Evolutionary conservation across 2,113 vertebrate genomes (phyloP).

Genomic region (Pedetes capensis): DNA sequence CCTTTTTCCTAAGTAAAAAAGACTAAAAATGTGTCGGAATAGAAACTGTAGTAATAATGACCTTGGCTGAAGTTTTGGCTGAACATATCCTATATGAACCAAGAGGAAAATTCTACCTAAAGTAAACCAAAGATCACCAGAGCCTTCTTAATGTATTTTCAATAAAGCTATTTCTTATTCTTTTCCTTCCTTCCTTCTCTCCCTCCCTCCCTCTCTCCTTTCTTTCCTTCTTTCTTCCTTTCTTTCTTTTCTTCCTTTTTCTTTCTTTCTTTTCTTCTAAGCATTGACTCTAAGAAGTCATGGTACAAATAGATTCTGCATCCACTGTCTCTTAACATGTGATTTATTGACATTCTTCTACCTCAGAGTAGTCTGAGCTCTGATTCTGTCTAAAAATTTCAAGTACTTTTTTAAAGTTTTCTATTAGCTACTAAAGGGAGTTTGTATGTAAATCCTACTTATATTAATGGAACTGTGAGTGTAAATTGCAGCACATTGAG

Average conservation of each 20-base stretch:
- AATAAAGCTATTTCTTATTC: not conserved
- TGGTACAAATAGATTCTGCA: not conserved
- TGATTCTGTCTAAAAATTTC: constrained; percentile 45
- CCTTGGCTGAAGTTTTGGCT: constrained; percentile 65
- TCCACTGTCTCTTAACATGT: not conserved
- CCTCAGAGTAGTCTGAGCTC: not conserved
- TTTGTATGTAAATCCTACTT: not conserved
- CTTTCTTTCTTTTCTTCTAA: not conserved
- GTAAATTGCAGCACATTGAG: constrained; percentile 12
- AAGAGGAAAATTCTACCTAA: constrained; percentile 57
- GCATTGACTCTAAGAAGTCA: constrained; percentile 23
- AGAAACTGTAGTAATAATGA: constrained; percentile 65
- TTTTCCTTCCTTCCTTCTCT: not conserved
- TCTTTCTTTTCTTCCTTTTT: not conserved
- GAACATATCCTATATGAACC: not conserved
- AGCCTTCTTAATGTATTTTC: constrained; percentile 43
- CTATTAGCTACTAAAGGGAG: not conserved
- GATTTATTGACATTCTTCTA: not conserved
- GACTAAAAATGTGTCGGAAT: constrained; percentile 65
- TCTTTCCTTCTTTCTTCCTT: too few species aligned
- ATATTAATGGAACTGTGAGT: not conserved
- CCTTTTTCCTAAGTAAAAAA: constrained; percentile 58
- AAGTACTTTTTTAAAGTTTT: constrained; percentile 27
- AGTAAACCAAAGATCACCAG: constrained; percentile 67
- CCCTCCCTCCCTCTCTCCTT: too few species aligned